Percentiles rank a stretch among this genome's conserved stretches.
phyloP scores from a whole-genome alignment of 2,888 invertebrate species.

The Aromia moschata region DNA sequence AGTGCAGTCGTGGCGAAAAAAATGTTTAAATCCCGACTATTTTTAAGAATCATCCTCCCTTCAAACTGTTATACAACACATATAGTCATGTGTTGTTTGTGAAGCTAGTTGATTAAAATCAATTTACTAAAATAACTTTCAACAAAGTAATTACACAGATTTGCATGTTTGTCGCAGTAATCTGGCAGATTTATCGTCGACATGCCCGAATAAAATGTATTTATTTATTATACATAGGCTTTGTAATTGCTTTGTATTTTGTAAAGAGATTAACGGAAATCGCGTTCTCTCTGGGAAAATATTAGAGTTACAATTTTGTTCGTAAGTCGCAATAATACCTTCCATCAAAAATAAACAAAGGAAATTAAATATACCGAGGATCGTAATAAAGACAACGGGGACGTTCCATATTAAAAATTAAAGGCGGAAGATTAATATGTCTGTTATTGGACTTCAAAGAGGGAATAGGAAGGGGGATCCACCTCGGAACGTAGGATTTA shows the following conservation, averaged over 20 bases:
- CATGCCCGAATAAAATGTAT: background rate
- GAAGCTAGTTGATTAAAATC: no score
- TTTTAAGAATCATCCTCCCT: no score
- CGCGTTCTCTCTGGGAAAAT: background rate
- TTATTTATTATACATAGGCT: conserved; percentile 1
- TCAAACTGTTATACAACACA: no score
- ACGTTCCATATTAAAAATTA: background rate
- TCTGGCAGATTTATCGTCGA: background rate
- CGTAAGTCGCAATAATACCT: background rate
- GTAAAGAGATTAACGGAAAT: conserved; percentile 5
- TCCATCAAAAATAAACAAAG: background rate
- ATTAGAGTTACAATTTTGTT: conserved; percentile 2
- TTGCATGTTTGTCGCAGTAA: background rate
- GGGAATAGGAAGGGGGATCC: no score
- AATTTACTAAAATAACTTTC: no score
- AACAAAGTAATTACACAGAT: no score
- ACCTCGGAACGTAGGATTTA: no score
- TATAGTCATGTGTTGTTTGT: no score
- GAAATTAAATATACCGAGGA: background rate
- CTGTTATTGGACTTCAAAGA: no score
- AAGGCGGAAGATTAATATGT: no score
- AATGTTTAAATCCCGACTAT: no score
- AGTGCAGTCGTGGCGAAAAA: no score
- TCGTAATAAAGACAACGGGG: background rate
- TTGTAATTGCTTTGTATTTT: conserved; percentile 11